These are phyloP conservation scores for Nilaparvata lugens DNA, from an alignment of 1,140 invertebrate genomes.

Conservation along the genomic window DNA sequence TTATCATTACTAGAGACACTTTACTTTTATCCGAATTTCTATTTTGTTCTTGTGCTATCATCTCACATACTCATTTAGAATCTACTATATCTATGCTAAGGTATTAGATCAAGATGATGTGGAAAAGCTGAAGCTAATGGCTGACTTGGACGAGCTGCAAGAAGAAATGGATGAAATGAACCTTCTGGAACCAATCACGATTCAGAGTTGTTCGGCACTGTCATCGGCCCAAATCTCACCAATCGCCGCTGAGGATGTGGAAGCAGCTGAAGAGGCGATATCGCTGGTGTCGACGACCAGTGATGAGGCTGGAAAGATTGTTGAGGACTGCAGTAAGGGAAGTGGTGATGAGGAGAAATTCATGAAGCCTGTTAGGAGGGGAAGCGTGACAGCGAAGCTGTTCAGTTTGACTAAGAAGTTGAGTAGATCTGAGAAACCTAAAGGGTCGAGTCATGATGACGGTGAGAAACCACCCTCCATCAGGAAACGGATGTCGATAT, in stretches of 20 bases:
- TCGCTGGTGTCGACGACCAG: neutral
- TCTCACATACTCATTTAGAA: no score
- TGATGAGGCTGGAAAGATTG: neutral
- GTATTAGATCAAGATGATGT: slow-evolving; percentile 23
- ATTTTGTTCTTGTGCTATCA: no score
- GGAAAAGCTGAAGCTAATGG: slow-evolving; percentile 21
- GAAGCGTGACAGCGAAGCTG: slow-evolving; percentile 37
- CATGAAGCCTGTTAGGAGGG: slow-evolving; percentile 13
- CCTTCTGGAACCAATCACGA: slow-evolving; percentile 23
- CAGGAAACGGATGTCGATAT: slow-evolving; percentile 5
- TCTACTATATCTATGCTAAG: slow-evolving; percentile 14
- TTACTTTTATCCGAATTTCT: no score
- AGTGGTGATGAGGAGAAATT: neutral
- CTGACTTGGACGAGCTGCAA: slow-evolving; percentile 13
- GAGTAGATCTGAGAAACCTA: slow-evolving; percentile 70
- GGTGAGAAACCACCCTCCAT: neutral
- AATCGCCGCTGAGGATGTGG: slow-evolving; percentile 26
- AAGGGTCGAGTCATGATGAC: slow-evolving; percentile 26
- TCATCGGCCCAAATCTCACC: slow-evolving; percentile 31
- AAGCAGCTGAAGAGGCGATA: slow-evolving; percentile 29
- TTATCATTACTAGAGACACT: no score
- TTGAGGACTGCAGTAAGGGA: neutral
- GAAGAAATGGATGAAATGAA: slow-evolving; percentile 13
- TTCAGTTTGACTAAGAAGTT: slow-evolving; percentile 72
- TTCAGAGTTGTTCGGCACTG: slow-evolving; percentile 23